These are phyloP conservation scores for Fabriciana adippe DNA, from an alignment of 2,888 invertebrate species.

Conservation along the genomic window DNA sequence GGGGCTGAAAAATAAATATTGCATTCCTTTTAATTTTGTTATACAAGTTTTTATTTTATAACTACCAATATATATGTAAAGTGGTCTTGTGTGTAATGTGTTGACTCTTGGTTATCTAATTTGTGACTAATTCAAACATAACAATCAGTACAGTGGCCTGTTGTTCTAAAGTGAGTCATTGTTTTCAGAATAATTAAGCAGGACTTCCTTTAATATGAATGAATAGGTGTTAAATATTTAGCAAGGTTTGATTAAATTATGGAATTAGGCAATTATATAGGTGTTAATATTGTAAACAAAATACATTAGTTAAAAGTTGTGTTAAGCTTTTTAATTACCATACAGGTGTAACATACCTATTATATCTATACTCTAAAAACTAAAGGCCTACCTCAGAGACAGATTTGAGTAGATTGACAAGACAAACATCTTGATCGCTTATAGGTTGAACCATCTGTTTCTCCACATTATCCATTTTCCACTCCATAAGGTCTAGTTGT, in stretches of 20 bases:
- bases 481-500: conserved; percentile 87
- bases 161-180: conserved; percentile 11
- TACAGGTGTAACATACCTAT: not conserved
- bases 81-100: not conserved
- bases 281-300: no score
- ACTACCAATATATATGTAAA: not conserved
- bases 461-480: conserved; percentile 88
- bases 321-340: not conserved
- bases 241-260: not conserved
- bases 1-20: conserved; percentile 74
- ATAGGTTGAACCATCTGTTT: conserved; percentile 82
- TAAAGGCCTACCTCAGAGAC: conserved; percentile 84
- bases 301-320: not conserved
- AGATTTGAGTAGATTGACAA: conserved; percentile 87
- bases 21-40: conserved; percentile 34
- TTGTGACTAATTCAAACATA: conserved; percentile 12
- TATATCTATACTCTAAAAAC: not conserved
- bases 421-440: conserved; percentile 84
- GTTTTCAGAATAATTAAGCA: not conserved
- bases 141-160: not conserved
- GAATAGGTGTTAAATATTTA: not conserved
- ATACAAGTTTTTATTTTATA: conserved; percentile 1
- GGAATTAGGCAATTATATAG: not conserved
- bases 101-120: conserved; percentile 4
- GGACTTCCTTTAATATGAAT: not conserved